Evolutionary conservation across 2,888 invertebrate species (phyloP).

Genomic region (Ennomos fuscantarius): DNA sequence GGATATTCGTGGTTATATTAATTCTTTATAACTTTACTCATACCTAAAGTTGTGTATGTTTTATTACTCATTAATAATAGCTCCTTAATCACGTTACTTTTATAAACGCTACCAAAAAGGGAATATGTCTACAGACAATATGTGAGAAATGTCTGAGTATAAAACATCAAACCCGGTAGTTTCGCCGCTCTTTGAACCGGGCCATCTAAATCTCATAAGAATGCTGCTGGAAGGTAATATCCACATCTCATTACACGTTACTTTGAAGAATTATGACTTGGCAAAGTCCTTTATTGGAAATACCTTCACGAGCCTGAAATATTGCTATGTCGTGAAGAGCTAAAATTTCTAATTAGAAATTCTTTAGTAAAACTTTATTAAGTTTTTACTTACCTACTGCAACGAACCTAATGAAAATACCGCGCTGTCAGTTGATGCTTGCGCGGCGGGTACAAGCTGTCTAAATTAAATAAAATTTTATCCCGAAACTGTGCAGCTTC

Average conservation of each 20-base stretch:
- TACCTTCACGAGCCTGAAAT: constrained; percentile 84
- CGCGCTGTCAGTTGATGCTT: constrained; percentile 66
- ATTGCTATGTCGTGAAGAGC: constrained; percentile 84
- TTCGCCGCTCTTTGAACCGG: constrained; percentile 51
- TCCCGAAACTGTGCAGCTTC: constrained; percentile 36
- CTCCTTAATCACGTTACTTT: too few relatives aligned
- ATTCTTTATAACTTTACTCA: too few relatives aligned
- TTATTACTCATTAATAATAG: too few relatives aligned
- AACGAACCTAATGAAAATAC: constrained; percentile 81
- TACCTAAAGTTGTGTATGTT: too few relatives aligned
- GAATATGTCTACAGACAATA: constrained; percentile 9
- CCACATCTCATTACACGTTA: constrained; percentile 84
- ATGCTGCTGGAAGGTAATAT: constrained; percentile 70
- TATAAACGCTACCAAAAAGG: background rate
- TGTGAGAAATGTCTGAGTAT: constrained; percentile 31
- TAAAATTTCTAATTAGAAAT: constrained; percentile 85
- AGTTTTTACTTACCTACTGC: constrained; percentile 78
- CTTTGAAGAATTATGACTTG: constrained; percentile 85
- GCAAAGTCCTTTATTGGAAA: constrained; percentile 86
- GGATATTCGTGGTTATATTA: too few relatives aligned
- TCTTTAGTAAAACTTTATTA: constrained; percentile 82
- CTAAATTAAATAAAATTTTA: constrained; percentile 51
- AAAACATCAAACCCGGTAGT: constrained; percentile 36
- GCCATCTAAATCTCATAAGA: constrained; percentile 74
- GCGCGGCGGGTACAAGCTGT: constrained; percentile 38